phyloP scores from a whole-genome alignment of 2,888 invertebrate species.

The Rhamnusium bicolor region DNA sequence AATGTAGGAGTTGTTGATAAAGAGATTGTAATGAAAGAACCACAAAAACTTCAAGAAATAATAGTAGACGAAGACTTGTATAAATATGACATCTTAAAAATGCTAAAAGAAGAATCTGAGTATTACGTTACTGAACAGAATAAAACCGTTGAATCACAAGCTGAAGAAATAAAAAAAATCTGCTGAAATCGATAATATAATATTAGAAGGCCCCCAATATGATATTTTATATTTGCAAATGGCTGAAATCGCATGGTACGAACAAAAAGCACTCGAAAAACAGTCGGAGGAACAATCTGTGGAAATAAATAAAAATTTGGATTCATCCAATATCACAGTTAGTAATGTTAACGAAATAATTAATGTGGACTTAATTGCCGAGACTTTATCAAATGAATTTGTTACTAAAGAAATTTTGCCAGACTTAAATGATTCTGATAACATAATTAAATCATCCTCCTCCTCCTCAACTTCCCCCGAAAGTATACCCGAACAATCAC shows the following conservation, averaged over 20 bases:
- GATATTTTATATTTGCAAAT: conserved; percentile 47
- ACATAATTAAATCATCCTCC: conserved; percentile 31
- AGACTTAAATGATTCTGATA: neutral
- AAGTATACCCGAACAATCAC: conserved; percentile 40
- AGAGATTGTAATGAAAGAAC: neutral
- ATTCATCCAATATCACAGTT: neutral
- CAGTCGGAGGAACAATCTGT: conserved; percentile 5
- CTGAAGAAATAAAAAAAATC: neutral
- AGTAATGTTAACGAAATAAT: conserved; percentile 4
- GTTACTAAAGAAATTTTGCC: neutral
- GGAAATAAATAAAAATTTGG: neutral
- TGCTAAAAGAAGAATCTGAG: conserved; percentile 50
- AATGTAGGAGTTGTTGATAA: neutral
- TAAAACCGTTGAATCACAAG: neutral
- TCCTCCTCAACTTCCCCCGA: conserved; percentile 49
- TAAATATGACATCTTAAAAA: conserved; percentile 49
- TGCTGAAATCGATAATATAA: neutral
- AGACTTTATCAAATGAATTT: neutral
- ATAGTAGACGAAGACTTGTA: conserved; percentile 34
- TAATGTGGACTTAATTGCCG: neutral
- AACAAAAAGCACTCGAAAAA: conserved; percentile 39
- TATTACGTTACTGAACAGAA: conserved; percentile 40
- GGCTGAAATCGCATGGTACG: conserved; percentile 57
- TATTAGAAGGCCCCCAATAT: conserved; percentile 43
- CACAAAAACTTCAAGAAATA: neutral